Base-by-base conservation (phyloP, 2,888 invertebrate species). In the Fragum whitleyi region DNA sequence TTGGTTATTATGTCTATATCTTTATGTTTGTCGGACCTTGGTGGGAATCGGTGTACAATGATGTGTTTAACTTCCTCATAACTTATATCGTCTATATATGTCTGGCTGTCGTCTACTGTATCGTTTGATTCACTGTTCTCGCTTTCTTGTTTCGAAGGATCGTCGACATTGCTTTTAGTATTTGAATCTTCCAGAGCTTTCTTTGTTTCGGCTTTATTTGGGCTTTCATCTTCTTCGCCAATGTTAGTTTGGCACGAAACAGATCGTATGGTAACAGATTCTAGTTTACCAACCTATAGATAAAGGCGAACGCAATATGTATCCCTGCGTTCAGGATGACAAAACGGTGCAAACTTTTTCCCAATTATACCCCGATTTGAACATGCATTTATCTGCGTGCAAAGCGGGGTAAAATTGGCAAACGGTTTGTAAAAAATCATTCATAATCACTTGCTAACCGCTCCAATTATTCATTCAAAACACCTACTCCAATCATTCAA, bases 211-310 rank as follows among this genome's bases (percentile, higher is more conserved):
- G 26, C 57, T 26, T 9, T 6, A 9, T 47, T 5, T 3, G 14
- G 16, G 26, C 23, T 28, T 26, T 9, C 21, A 26, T 57, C 26
- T 14, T 61, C 32, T 19, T 1, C 29, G 19, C n/a, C 32, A 14
- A 14, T 39, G 7, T 74, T 71, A 6, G 85, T 81, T 57, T 85
- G 85, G 19, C 61, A 67, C n/a, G 71, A 65, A 14, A 79, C 71
- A 21, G 85, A 85, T 21, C 79, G 68, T 26, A 85, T 23, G 11
- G 53, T 55, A 6, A 81, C 55, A 19, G n/a, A 26, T 39, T 74
- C 29, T 21, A 81, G 53, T 36, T 68, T 77, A 1, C 81, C 85
- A 0, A 62, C 47, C 85, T 85, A 72, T 68, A 79, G 70, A 39
- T 19, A 53, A 69, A 36, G 28, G 7, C 7, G 5, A 21, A 53